These are phyloP conservation scores for Phenganax marumi DNA, from an alignment of 92 coral and sea anemone species.

Conservation along the genomic window DNA sequence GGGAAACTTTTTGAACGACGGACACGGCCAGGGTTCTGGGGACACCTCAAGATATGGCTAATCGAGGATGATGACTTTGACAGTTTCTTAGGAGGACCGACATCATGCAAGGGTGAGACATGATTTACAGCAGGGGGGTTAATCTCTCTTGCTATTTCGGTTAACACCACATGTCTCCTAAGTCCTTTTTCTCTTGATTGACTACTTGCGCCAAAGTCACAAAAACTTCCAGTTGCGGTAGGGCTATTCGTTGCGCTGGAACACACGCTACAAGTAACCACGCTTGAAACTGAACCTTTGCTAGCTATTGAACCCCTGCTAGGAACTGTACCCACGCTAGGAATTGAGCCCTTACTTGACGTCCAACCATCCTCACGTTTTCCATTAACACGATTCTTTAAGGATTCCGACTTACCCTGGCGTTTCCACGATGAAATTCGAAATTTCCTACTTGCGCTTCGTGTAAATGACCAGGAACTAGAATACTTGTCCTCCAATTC, in stretches of 20 bases:
- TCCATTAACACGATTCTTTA: background rate
- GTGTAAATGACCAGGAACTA: constrained; percentile 31
- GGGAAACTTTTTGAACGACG: constrained; percentile 58
- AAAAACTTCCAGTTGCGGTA: constrained; percentile 92
- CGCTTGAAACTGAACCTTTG: background rate
- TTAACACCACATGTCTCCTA: constrained; percentile 42
- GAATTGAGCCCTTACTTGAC: background rate
- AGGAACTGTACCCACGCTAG: background rate
- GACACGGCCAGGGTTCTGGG: constrained; percentile 8
- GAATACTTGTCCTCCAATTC: constrained; percentile 18
- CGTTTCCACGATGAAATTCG: constrained; percentile 27
- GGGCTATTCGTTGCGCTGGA: constrained; percentile 41
- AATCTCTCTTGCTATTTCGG: constrained; percentile 70
- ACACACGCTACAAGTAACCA: background rate
- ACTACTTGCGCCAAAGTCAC: constrained; percentile 69
- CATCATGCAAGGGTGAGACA: background rate
- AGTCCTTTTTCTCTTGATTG: constrained; percentile 47
- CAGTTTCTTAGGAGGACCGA: background rate
- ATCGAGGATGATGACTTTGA: constrained; percentile 16
- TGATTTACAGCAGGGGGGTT: constrained; percentile 48
- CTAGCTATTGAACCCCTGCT: background rate
- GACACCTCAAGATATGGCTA: background rate
- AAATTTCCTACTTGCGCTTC: constrained; percentile 34
- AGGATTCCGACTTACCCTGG: constrained; percentile 17
- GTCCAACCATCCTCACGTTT: background rate